Base-by-base conservation (phyloP, 1,140 invertebrate species). In the Drosophila repletoides region DNA sequence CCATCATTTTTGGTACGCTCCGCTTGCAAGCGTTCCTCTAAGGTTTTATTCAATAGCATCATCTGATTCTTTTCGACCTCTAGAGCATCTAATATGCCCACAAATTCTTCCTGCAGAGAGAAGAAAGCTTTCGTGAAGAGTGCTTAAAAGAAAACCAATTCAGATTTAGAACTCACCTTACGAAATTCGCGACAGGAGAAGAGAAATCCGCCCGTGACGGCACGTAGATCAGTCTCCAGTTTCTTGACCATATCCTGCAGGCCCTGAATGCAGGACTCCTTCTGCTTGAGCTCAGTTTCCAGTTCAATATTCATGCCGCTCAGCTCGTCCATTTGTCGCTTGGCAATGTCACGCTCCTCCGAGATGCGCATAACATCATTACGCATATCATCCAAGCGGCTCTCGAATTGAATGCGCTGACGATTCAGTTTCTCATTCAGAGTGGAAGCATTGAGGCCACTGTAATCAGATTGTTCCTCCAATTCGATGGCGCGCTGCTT, bases 31-130 rank as follows among this genome's bases (percentile, higher is more conserved):
- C 92, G 90, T 26, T 91, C 90, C 66, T 91, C 92, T 0, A 92
- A 72, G 0, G 90, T 77, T n/a, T 91, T 88, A 5, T 91, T 89
- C 2, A 93, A 70, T 29, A 93, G 91, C 61, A 93, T 67, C 4
- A 93, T 69, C 33, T 91, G 84, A 51, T 92, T 76, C 38, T 92
- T 91, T 70, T 94, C 93, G 22, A 91, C 91, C 86, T 93, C 92
- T 1, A 93, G 79, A 4, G 91, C 90, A 51, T 91, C 77, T 14
- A 91, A 65, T 26, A 92, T 68, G 22, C 89, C 89, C 33, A 76
- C 73, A 36, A 87, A 90, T 43, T 89, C 86, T 12, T 90, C 86
- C 88, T 81, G 33, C n/a, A 36, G 9, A 1, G 3, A 15, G 0
- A 7, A 3, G 1, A 31, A 41, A 59, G n/a, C n/a, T n/a, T n/a